Evolutionary conservation across 2,113 vertebrate species (phyloP).

Genomic region (Nematolebias whitei): DNA sequence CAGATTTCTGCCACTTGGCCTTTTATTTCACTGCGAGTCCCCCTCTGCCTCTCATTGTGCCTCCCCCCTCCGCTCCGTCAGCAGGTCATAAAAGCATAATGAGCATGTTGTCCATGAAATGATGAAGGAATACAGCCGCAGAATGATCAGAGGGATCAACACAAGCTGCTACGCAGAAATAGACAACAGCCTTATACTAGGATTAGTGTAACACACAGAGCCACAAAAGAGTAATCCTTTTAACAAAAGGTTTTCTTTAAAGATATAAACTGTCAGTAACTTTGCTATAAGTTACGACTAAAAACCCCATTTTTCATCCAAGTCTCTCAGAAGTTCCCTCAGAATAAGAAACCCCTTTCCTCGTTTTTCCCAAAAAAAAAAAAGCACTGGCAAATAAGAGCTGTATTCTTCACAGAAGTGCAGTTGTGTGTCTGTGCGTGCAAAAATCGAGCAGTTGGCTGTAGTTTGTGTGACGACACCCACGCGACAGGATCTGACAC

Average conservation of each 20-base stretch:
- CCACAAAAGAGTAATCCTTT: constrained; percentile 3
- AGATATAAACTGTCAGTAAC: constrained; percentile 20
- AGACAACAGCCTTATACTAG: not conserved
- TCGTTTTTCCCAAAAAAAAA: constrained; percentile 31
- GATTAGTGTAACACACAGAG: not conserved
- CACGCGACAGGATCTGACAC: constrained; percentile 63
- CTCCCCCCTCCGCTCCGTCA: constrained; percentile 51
- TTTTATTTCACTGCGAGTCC: constrained; percentile 11
- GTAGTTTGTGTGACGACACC: constrained; percentile 42
- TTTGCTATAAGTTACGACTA: constrained; percentile 6
- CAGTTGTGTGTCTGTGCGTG: constrained; percentile 21
- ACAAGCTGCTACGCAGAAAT: constrained; percentile 23
- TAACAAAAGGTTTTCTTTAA: constrained; percentile 3
- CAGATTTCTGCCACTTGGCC: constrained; percentile 21
- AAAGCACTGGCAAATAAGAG: constrained; percentile 33
- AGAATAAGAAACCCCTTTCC: not conserved
- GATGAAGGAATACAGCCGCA: constrained; percentile 36
- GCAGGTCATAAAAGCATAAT: constrained; percentile 65
- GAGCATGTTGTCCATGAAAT: constrained; percentile 60
- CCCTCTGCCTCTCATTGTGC: constrained; percentile 17
- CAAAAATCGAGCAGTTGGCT: constrained; percentile 29
- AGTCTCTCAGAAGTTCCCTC: not conserved
- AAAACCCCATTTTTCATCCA: constrained; percentile 16
- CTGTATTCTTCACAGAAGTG: constrained; percentile 40
- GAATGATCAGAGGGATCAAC: constrained; percentile 52